These are phyloP conservation scores for Micoletzkya japonica DNA, from an alignment of 2,888 invertebrate species.

Conservation along the genomic window DNA sequence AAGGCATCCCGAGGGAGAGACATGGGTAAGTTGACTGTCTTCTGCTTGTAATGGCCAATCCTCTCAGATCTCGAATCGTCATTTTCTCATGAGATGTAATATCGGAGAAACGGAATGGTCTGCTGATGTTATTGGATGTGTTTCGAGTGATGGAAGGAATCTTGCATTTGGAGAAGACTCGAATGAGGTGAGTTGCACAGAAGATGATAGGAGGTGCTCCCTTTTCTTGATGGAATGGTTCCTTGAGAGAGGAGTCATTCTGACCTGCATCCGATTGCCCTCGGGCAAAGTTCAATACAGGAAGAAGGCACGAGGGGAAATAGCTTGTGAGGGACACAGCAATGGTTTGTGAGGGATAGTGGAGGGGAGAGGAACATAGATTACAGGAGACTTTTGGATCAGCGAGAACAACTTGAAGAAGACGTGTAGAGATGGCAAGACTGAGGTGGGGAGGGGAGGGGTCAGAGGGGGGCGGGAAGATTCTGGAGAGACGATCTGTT, in stretches of 20 bases:
- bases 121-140: conserved; percentile 15
- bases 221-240: neutral
- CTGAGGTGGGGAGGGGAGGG: too few species aligned
- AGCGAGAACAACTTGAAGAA: neutral
- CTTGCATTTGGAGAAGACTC: conserved; percentile 7
- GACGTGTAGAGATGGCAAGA: too few species aligned
- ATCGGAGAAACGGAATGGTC: neutral
- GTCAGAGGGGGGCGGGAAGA: too few species aligned
- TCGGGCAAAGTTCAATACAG: conserved; percentile 13
- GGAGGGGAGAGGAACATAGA: neutral
- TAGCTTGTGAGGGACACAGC: conserved; percentile 4
- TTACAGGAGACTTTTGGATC: conserved; percentile 8
- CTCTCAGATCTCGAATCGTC: conserved; percentile 1
- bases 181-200: neutral
- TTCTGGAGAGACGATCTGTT: conserved; percentile 3
- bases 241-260: neutral
- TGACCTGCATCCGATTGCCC: conserved; percentile 7
- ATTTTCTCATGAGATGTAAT: conserved; percentile 13
- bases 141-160: conserved; percentile 5
- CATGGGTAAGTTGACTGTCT: neutral
- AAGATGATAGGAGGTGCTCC: too few species aligned
- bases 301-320: neutral
- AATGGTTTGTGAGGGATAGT: neutral
- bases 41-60: neutral
- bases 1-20: conserved; percentile 11